Percentiles rank a stretch among this genome's conserved stretches.
Conservation (phyloP, 2,113 vertebrate species). For the Oryzias javanicus region DNA sequence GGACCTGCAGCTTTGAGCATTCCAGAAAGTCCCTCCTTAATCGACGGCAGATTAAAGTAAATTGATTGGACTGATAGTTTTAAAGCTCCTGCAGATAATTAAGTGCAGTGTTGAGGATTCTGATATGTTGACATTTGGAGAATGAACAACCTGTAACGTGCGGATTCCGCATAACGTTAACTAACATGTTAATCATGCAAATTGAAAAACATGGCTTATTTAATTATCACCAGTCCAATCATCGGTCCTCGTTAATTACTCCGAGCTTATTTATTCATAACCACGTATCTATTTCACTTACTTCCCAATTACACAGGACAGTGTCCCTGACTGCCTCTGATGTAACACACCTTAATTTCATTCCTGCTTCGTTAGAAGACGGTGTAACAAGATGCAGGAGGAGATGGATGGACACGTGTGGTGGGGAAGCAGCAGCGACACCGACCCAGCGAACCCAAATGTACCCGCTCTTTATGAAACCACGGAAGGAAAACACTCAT, state of each 20-base stretch:
- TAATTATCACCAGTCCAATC: slow-evolving; percentile 73
- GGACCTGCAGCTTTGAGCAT: slow-evolving; percentile 58
- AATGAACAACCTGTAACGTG: slow-evolving; percentile 72
- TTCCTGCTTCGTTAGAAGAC: slow-evolving; percentile 55
- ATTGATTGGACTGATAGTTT: slow-evolving; percentile 76
- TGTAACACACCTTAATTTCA: slow-evolving; percentile 61
- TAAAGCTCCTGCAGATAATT: slow-evolving; percentile 76
- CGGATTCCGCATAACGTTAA: slow-evolving; percentile 67
- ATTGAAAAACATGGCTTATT: slow-evolving; percentile 74
- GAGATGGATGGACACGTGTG: slow-evolving; percentile 40
- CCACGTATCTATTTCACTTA: slow-evolving; percentile 70
- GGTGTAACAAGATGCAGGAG: slow-evolving; percentile 38
- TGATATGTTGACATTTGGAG: slow-evolving; percentile 81
- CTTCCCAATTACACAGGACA: slow-evolving; percentile 69
- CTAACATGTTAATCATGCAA: slow-evolving; percentile 78
- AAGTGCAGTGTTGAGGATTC: slow-evolving; percentile 75
- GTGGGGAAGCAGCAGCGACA: slow-evolving; percentile 14
- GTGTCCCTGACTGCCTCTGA: slow-evolving; percentile 57
- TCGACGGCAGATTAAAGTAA: slow-evolving; percentile 76
- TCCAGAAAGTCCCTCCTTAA: slow-evolving; percentile 75
- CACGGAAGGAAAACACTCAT: too few relatives aligned
- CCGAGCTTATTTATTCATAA: slow-evolving; percentile 73
- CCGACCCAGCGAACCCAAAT: not conserved
- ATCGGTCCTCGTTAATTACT: slow-evolving; percentile 74
- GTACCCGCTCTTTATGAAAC: too few relatives aligned